A percentile compares a stretch with the other conserved stretches of the same genome.
Conservation (phyloP, 2,113 vertebrate genomes). For the Xyliphius kryptos region DNA sequence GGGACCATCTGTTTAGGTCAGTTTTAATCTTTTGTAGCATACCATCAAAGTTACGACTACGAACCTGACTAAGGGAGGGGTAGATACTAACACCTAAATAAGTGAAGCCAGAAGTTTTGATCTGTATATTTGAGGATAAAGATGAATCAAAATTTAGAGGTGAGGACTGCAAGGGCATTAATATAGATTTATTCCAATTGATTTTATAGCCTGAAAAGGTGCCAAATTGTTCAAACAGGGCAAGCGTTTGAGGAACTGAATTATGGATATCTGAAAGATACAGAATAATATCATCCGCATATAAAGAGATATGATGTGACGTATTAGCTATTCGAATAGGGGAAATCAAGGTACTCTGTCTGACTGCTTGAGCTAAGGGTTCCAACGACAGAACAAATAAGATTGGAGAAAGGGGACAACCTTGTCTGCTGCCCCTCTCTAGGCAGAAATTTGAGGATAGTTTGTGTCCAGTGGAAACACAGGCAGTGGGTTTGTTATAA, state of each 20-base stretch:
- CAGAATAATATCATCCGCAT: no score
- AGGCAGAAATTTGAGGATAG: no score
- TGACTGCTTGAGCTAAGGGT: constrained; percentile 17
- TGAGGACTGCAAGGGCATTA: no score
- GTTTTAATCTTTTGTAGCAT: not conserved
- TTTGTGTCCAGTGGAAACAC: no score
- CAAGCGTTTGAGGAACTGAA: constrained; percentile 10
- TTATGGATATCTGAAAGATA: no score
- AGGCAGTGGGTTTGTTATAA: no score
- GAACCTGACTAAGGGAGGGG: not conserved
- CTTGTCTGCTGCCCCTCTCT: constrained; percentile 1
- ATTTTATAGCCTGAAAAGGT: constrained; percentile 27
- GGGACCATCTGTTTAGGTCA: no score
- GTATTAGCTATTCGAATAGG: no score
- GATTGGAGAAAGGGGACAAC: no score
- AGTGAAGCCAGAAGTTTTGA: not conserved
- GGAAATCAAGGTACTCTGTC: no score
- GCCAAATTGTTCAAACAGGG: constrained; percentile 24
- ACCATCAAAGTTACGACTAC: not conserved
- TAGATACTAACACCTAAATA: constrained; percentile 9
- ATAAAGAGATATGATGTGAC: no score
- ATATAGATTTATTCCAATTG: constrained; percentile 9
- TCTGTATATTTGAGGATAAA: not conserved
- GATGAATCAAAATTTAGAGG: constrained; percentile 14
- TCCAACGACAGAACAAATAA: constrained; percentile 24